phyloP scores from a whole-genome alignment of 2,888 invertebrate genomes.

The Flexamia atlantica region DNA sequence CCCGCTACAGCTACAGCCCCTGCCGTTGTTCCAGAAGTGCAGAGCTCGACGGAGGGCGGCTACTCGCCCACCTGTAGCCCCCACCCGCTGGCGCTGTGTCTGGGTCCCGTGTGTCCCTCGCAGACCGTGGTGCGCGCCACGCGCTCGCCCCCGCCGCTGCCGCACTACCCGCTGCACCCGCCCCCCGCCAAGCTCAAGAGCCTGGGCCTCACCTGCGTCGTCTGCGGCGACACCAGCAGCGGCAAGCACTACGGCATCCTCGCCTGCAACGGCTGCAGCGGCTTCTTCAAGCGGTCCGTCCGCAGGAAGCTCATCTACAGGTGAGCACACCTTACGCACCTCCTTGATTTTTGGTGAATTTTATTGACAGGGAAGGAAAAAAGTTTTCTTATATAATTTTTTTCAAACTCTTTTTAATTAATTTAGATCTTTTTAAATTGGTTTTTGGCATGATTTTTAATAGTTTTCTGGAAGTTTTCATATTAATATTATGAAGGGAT shows the following conservation, averaged over 20 bases:
- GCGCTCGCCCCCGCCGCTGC: conserved; percentile 77
- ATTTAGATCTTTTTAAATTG: too few relatives aligned
- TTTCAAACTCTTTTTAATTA: too few relatives aligned
- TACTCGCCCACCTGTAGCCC: conserved; percentile 70
- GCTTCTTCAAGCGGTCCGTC: conserved; percentile 98
- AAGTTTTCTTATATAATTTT: too few relatives aligned
- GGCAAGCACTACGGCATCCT: conserved; percentile 99
- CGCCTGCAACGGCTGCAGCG: conserved; percentile 99
- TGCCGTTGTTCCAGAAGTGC: conserved; percentile 67
- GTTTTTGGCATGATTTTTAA: too few relatives aligned
- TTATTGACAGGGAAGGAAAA: too few relatives aligned
- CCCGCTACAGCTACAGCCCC: conserved; percentile 74
- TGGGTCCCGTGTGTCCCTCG: conserved; percentile 70
- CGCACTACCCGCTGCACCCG: conserved; percentile 73
- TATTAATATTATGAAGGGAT: too few relatives aligned
- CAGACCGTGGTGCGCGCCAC: conserved; percentile 82
- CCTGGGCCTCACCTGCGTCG: conserved; percentile 93
- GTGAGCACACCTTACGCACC: conserved; percentile 78
- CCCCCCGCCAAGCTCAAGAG: conserved; percentile 77
- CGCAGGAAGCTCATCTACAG: conserved; percentile 97
- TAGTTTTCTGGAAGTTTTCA: too few relatives aligned
- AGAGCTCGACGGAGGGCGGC: conserved; percentile 51
- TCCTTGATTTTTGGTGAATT: too few relatives aligned
- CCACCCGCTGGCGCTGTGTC: conserved; percentile 79
- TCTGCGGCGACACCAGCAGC: conserved; percentile 97